These are phyloP conservation scores for Macrocentrus cingulum DNA, from an alignment of 1,140 invertebrate species.

Conservation along the genomic window DNA sequence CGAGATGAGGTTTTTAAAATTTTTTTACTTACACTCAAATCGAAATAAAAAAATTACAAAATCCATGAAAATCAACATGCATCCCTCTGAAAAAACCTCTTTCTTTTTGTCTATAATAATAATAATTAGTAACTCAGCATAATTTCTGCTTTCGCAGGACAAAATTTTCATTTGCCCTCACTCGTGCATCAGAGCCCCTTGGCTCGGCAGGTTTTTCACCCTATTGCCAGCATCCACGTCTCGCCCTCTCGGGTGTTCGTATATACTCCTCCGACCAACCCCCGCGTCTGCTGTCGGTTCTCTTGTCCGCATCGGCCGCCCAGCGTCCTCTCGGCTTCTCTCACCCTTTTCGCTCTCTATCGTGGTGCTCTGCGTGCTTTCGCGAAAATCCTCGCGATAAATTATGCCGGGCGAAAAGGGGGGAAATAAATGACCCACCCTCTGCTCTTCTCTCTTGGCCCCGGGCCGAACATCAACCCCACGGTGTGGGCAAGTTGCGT, in stretches of 20 bases:
- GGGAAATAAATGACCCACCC: slow-evolving; percentile 60
- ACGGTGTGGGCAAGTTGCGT: slow-evolving; percentile 10
- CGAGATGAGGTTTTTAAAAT: too few species aligned
- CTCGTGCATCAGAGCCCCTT: slow-evolving; percentile 5
- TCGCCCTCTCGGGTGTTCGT: background rate
- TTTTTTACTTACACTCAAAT: too few species aligned
- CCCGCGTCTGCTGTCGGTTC: background rate
- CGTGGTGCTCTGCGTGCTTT: slow-evolving; percentile 51
- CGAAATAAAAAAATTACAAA: too few species aligned
- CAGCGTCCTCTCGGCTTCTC: slow-evolving; percentile 21
- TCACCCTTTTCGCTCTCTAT: slow-evolving; percentile 14
- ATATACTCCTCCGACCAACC: background rate
- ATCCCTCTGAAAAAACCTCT: too few species aligned
- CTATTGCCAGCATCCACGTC: slow-evolving; percentile 12
- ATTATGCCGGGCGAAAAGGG: slow-evolving; percentile 55
- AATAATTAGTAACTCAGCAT: background rate
- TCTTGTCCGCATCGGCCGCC: slow-evolving; percentile 13
- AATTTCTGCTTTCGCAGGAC: slow-evolving; percentile 15
- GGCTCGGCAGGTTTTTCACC: slow-evolving; percentile 11
- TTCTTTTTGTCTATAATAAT: too few species aligned
- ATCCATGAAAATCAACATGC: too few species aligned
- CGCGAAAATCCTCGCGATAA: slow-evolving; percentile 61
- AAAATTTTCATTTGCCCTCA: slow-evolving; percentile 5
- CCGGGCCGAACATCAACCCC: slow-evolving; percentile 26
- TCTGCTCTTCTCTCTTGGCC: slow-evolving; percentile 34